Percentiles rank a stretch among this genome's conserved stretches.
These are phyloP conservation scores for Tenthredo notha DNA, from an alignment of 2,888 invertebrate species.

Conservation along the genomic window DNA sequence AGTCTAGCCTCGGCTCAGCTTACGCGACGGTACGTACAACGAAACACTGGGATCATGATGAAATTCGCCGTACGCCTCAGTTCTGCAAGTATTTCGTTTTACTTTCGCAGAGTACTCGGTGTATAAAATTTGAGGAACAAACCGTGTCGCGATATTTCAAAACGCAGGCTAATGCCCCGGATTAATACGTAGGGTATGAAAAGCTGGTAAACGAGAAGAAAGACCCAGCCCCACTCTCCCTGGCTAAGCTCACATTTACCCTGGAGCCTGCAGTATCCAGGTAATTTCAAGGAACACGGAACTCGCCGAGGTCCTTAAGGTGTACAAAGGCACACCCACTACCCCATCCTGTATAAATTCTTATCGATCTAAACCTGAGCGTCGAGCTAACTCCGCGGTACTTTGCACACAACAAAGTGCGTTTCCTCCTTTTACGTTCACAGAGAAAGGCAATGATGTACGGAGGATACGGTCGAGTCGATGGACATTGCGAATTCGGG, in stretches of 20 bases:
- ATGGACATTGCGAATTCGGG: too few relatives aligned
- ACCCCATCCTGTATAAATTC: background rate
- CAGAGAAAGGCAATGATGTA: too few relatives aligned
- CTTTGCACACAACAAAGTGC: background rate
- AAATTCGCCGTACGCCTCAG: background rate
- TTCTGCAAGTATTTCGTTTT: background rate
- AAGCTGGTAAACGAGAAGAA: background rate
- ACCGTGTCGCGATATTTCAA: background rate
- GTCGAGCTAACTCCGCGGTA: background rate
- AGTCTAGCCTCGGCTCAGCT: background rate
- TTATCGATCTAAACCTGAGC: conserved; percentile 5
- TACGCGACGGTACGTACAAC: background rate
- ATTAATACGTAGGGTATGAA: too few relatives aligned
- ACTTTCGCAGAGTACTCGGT: background rate
- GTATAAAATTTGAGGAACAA: background rate
- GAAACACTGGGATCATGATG: background rate
- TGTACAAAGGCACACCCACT: background rate
- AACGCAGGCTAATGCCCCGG: too few relatives aligned
- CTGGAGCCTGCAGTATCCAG: background rate
- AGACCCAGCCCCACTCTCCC: background rate
- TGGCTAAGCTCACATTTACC: background rate
- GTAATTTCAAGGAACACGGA: conserved; percentile 13
- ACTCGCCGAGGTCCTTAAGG: background rate
- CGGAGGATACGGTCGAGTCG: too few relatives aligned
- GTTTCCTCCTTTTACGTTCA: background rate